These are phyloP conservation scores for Ceriagrion tenellum DNA, from an alignment of 2,888 invertebrate species.

Conservation along the genomic window DNA sequence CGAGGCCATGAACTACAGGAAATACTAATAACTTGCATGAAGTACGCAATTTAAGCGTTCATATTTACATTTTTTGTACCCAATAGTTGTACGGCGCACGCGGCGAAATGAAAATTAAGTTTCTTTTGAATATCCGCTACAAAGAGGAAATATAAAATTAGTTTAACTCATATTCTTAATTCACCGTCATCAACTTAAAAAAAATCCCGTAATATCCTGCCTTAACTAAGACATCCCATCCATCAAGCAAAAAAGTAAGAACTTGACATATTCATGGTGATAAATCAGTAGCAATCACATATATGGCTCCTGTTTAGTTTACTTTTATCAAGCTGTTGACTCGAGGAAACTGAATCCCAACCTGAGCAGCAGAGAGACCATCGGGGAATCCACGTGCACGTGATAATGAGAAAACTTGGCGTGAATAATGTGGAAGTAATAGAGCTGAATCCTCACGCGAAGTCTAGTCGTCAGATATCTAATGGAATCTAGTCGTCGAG, in stretches of 20 bases:
- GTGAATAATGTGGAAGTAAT: neutral
- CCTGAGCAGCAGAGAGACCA: neutral
- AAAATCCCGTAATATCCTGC: no score
- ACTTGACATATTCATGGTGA: neutral
- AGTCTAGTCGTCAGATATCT: neutral
- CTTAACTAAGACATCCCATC: neutral
- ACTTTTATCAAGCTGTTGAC: neutral
- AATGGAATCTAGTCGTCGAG: neutral
- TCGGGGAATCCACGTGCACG: neutral
- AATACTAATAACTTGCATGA: no score
- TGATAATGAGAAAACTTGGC: neutral
- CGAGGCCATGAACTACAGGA: no score
- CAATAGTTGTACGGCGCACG: no score
- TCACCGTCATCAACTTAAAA: no score
- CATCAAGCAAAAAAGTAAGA: neutral
- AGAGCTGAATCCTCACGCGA: neutral
- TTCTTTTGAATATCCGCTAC: no score
- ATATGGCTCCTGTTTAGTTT: neutral
- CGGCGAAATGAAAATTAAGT: no score
- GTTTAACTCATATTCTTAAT: no score
- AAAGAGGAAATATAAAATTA: no score
- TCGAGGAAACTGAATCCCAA: neutral
- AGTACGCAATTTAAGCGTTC: no score
- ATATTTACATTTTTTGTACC: no score
- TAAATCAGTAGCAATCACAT: neutral